These are phyloP conservation scores for Vesta saturnalis DNA, from an alignment of 2,888 invertebrate genomes.

Conservation along the genomic window DNA sequence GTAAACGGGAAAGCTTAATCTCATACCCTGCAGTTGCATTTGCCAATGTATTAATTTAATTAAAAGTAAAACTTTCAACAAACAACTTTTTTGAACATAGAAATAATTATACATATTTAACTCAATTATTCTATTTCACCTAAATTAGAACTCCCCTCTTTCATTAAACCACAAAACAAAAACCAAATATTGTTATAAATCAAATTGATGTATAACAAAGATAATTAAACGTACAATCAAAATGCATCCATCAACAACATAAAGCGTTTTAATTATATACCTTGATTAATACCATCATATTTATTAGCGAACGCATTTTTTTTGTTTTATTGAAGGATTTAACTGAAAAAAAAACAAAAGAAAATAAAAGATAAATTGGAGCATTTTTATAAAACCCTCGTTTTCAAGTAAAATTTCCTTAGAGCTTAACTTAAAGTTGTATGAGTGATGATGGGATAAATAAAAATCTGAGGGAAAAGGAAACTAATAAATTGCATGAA, in stretches of 20 bases:
- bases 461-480: conserved; percentile 1
- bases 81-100: too few relatives aligned
- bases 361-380: not conserved
- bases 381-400: not conserved
- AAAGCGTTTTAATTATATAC: not conserved
- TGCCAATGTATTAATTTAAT: too few relatives aligned
- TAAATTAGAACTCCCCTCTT: not conserved
- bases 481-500: not conserved
- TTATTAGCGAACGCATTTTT: not conserved
- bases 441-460: conserved; percentile 1
- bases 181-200: not conserved
- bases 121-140: not conserved
- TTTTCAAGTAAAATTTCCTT: conserved; percentile 1
- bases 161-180: not conserved
- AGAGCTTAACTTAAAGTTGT: not conserved
- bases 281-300: not conserved
- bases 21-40: too few relatives aligned
- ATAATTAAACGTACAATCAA: not conserved
- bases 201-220: not conserved
- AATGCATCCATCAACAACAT: not conserved
- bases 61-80: too few relatives aligned
- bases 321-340: not conserved
- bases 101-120: too few relatives aligned
- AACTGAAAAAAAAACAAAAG: not conserved
- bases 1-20: too few relatives aligned